A percentile compares a stretch with the other conserved stretches of the same genome.
phyloP scores from a whole-genome alignment of 2,113 vertebrate genomes.

The Xiphophorus couchianus region DNA sequence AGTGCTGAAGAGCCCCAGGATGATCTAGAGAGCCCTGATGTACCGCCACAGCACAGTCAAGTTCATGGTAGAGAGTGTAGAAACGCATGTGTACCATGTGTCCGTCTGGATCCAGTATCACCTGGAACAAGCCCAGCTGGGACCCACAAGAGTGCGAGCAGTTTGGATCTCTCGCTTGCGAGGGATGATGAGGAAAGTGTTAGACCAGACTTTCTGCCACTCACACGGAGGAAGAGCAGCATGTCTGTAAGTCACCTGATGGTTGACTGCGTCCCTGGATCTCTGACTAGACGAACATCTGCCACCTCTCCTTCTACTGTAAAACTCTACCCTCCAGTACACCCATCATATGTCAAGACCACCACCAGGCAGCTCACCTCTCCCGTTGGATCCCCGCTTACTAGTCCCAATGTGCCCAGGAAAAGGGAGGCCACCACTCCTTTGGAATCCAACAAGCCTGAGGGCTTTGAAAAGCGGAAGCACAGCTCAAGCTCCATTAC shows the following conservation, averaged over 20 bases:
- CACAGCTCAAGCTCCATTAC: conserved; percentile 83
- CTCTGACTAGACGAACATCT: conserved; percentile 63
- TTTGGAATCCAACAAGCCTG: conserved; percentile 47
- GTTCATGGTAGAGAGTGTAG: conserved; percentile 25
- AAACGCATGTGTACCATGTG: conserved; percentile 22
- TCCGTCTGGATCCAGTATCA: conserved; percentile 37
- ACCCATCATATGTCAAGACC: conserved; percentile 93
- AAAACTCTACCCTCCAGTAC: conserved; percentile 86
- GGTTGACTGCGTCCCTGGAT: conserved; percentile 64
- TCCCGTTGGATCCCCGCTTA: conserved; percentile 84
- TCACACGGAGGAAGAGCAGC: conserved; percentile 68
- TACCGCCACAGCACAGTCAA: conserved; percentile 6
- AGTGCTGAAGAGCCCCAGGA: conserved; percentile 74
- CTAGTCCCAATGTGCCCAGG: conserved; percentile 83
- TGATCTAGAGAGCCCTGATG: conserved; percentile 58
- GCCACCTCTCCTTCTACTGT: conserved; percentile 64
- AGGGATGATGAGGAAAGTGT: conserved; percentile 43
- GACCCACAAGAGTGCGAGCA: conserved; percentile 70
- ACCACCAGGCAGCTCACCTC: conserved; percentile 95
- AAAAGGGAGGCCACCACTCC: conserved; percentile 61
- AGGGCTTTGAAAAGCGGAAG: conserved; percentile 70
- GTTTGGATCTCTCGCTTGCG: conserved; percentile 66
- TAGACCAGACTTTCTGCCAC: conserved; percentile 50
- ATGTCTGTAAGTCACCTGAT: conserved; percentile 55
- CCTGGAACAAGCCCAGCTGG: conserved; percentile 27